Percentiles rank a stretch among this genome's conserved stretches.
Conservation (phyloP, 2,113 vertebrate species). For the Haliaeetus leucogaster region DNA sequence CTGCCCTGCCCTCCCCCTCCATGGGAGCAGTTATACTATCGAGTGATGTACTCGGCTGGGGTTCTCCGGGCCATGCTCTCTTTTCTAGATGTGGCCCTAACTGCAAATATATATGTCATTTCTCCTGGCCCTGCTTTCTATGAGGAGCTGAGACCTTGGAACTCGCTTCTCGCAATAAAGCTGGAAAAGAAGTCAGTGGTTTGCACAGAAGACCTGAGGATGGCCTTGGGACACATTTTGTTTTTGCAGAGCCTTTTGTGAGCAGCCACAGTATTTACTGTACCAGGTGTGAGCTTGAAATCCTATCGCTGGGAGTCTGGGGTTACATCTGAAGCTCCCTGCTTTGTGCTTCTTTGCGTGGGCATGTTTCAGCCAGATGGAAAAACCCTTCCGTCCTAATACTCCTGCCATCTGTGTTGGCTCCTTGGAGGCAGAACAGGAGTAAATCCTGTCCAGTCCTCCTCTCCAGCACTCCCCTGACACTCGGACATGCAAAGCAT, state of each 20-base stretch:
- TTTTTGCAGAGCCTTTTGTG: background rate
- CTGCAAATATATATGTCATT: background rate
- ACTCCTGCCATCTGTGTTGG: background rate
- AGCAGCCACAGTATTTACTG: background rate
- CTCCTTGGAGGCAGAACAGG: background rate
- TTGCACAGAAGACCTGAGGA: background rate
- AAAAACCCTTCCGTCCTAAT: background rate
- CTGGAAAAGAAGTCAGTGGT: background rate
- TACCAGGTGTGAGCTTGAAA: background rate
- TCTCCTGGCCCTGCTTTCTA: background rate
- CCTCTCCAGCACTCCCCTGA: background rate
- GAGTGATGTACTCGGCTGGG: background rate
- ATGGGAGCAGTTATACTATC: background rate
- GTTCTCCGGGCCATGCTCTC: background rate
- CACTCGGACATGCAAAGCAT: accelerated
- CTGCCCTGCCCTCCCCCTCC: background rate
- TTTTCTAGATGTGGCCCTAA: background rate
- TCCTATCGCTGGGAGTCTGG: background rate
- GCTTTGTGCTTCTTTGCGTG: background rate
- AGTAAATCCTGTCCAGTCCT: background rate
- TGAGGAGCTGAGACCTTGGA: background rate
- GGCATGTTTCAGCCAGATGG: background rate
- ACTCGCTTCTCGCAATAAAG: background rate
- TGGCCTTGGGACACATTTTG: background rate
- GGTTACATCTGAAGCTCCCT: background rate